Evolutionary conservation across 1,140 invertebrate species (phyloP).

Genomic region (Zaprionus lachaisei): DNA sequence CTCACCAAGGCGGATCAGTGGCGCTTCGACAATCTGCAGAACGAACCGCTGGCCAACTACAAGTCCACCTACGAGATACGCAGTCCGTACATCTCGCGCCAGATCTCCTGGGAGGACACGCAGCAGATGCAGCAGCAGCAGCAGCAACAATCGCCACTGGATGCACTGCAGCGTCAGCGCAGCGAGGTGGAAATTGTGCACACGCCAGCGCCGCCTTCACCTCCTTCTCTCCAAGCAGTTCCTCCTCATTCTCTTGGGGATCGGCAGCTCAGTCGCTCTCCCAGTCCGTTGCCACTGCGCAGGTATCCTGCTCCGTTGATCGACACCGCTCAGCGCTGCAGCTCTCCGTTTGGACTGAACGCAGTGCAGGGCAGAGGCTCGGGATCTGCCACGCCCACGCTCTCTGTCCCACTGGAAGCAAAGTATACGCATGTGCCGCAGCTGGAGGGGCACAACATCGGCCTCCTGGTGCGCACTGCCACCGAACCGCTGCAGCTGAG

Average conservation of each 20-base stretch:
- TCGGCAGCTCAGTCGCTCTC: conserved; percentile 59
- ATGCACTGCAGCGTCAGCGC: conserved; percentile 49
- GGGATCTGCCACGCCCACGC: conserved; percentile 12
- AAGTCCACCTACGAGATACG: conserved; percentile 78
- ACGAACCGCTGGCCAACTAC: conserved; percentile 70
- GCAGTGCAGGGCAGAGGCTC: conserved; percentile 38
- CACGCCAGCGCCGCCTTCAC: conserved; percentile 23
- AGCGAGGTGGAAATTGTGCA: conserved; percentile 67
- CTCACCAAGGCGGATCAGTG: conserved; percentile 71
- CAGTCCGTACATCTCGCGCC: conserved; percentile 73
- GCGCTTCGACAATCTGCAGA: conserved; percentile 67
- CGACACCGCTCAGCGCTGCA: conserved; percentile 65
- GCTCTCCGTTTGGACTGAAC: conserved; percentile 74
- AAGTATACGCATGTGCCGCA: conserved; percentile 69
- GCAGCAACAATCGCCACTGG: conserved; percentile 5
- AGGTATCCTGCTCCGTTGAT: conserved; percentile 74
- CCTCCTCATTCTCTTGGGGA: not conserved
- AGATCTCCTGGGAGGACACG: conserved; percentile 76
- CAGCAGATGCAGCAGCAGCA: conserved; percentile 26
- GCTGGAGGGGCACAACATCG: conserved; percentile 77
- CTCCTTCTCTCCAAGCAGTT: not conserved
- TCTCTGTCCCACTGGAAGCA: conserved; percentile 4
- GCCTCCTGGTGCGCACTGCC: conserved; percentile 66
- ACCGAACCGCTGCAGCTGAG: conserved; percentile 63
- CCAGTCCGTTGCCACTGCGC: conserved; percentile 63